phyloP scores from a whole-genome alignment of 2,113 vertebrate species.

The Saccopteryx bilineata region DNA sequence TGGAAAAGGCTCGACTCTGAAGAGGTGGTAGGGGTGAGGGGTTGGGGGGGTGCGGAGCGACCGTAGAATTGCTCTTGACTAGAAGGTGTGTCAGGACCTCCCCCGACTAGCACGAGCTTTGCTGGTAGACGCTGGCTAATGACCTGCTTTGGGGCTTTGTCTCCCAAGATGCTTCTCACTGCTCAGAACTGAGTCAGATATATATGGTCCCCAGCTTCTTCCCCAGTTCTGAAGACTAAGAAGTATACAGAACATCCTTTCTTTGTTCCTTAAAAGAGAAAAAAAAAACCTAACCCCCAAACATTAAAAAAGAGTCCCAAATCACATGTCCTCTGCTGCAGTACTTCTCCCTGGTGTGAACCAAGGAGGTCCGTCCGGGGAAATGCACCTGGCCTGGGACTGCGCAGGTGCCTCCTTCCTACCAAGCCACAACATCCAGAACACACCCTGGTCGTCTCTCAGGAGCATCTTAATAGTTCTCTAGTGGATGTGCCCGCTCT shows the following conservation, averaged over 20 bases:
- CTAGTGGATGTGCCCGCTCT: neutral
- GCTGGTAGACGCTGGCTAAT: neutral
- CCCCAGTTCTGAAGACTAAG: neutral
- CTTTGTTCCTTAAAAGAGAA: neutral
- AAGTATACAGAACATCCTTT: neutral
- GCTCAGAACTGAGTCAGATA: neutral
- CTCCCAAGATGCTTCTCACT: neutral
- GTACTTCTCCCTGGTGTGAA: neutral
- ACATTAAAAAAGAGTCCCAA: neutral
- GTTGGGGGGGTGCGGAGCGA: neutral
- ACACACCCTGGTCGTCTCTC: neutral
- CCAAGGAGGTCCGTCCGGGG: rapidly evolving
- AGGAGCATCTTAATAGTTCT: neutral
- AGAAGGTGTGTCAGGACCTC: neutral
- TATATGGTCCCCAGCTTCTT: neutral
- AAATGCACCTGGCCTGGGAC: rapidly evolving
- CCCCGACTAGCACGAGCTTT: neutral
- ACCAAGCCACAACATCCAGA: neutral
- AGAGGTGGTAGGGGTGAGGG: neutral
- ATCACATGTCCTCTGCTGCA: rapidly evolving
- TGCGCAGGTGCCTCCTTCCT: neutral
- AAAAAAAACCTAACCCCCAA: neutral
- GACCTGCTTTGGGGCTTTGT: neutral
- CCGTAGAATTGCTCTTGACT: neutral
- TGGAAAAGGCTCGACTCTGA: neutral